Percentiles rank a stretch among this genome's conserved stretches.
phyloP scores from a whole-genome alignment of 2,888 invertebrate genomes.

The Protophormia terraenovae region DNA sequence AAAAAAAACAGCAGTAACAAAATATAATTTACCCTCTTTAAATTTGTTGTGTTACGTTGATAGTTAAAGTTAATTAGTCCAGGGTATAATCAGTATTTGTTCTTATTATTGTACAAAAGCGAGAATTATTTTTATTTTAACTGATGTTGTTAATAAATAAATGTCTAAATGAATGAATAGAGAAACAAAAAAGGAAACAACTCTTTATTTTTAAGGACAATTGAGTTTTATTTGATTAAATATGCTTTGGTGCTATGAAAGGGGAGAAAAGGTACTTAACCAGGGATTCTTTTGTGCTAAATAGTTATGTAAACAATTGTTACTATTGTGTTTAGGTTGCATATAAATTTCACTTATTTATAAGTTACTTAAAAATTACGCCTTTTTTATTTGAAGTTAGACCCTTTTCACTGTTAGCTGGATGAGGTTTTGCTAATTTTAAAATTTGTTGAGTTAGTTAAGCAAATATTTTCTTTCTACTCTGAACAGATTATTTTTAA shows the following conservation, averaged over 20 bases:
- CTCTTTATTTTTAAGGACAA: constrained; percentile 29
- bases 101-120: neutral
- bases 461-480: too few relatives aligned
- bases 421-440: too few relatives aligned
- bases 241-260: neutral
- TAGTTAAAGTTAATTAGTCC: constrained; percentile 62
- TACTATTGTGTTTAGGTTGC: too few relatives aligned
- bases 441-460: too few relatives aligned
- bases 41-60: constrained; percentile 25
- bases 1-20: neutral
- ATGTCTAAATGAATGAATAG: neutral
- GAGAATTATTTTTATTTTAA: constrained; percentile 3
- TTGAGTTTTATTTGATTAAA: constrained; percentile 26
- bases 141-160: constrained; percentile 28
- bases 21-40: constrained; percentile 45
- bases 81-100: constrained; percentile 40
- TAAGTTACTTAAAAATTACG: too few relatives aligned
- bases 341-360: too few relatives aligned
- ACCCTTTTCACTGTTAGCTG: too few relatives aligned
- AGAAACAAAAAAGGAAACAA: neutral
- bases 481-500: too few relatives aligned
- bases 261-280: neutral
- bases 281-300: too few relatives aligned
- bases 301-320: too few relatives aligned
- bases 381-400: too few relatives aligned